Base-by-base conservation (phyloP, 2,888 invertebrate genomes). In the Chymomyza amoena region DNA sequence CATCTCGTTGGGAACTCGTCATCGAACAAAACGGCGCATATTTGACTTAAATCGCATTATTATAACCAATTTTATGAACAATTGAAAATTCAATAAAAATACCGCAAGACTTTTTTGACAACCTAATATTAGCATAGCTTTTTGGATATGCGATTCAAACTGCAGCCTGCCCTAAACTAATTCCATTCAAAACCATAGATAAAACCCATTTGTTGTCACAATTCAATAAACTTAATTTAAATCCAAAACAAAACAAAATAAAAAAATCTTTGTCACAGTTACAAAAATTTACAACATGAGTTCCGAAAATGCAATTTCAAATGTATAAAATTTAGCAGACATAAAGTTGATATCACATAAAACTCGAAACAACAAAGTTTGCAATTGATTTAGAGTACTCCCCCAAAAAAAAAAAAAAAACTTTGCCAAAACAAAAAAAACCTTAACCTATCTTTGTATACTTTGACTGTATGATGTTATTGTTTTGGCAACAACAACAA, bases 161-260 rank as follows among this genome's bases (percentile, higher is more conserved):
- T 78, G 76, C 76, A 70, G 69, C 54, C 69, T 9, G 9, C 6
- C 7, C 7, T 36, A 4, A 13, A 13, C 10, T 45, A 45, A 45
- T n/a, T 54, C 7, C 54, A 10, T 54, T n/a, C 18, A 18, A 18
- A 18, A n/a, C 18, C 54, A 5, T 54, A 20, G 32, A 16, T 18
- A 9, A 15, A 54, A 54, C 54, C 15, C 20, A n/a, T 54, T n/a
- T n/a, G 5, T 18, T 13, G 54, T 5, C 54, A 16, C 16, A 54
- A 54, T 54, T 54, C 54, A 54, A 18, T 54, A 18, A 16, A 54
- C 6, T 54, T 54, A 1, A 54, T 18, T 54, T n/a, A 15, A 54
- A 7, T 20, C 15, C 5, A 16, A 54, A 54, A 6, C 54, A 54
- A 18, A 15, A 54, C n/a, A n/a, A n/a, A 1, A n/a, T n/a, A 20